Evolutionary conservation across 53 echinoderm and acorn worm species (phyloP).

Genomic region (Antedon mediterranea): DNA sequence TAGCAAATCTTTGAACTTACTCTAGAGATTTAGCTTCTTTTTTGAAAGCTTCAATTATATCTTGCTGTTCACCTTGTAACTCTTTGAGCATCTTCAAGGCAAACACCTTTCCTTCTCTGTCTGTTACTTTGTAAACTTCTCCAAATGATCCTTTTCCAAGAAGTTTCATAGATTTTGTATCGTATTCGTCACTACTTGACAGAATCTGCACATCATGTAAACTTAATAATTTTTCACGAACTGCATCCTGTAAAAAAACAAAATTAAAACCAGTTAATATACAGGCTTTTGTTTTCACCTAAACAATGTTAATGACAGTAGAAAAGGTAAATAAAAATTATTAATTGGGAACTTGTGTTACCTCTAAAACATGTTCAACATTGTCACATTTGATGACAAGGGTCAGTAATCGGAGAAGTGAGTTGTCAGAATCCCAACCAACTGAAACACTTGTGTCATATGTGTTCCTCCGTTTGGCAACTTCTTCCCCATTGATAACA

Average conservation of each 20-base stretch:
- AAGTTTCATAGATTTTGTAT: not conserved
- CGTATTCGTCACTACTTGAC: not conserved
- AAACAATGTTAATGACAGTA: too few relatives aligned
- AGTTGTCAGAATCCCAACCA: conserved; percentile 14
- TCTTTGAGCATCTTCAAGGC: conserved; percentile 20
- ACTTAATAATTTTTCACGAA: not conserved
- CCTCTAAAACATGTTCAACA: not conserved
- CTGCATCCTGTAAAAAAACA: not conserved
- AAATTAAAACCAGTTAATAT: not conserved
- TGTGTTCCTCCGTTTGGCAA: conserved; percentile 10
- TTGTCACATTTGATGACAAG: conserved; percentile 9
- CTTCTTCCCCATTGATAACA: conserved; percentile 19
- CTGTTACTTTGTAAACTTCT: conserved; percentile 19
- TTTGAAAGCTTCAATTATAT: conserved; percentile 8
- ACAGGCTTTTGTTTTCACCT: not conserved
- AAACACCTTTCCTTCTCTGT: conserved; percentile 4
- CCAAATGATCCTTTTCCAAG: conserved; percentile 17
- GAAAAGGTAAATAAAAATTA: too few relatives aligned
- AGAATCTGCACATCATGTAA: conserved; percentile 15
- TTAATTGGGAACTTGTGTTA: not conserved
- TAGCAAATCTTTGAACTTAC: too few relatives aligned
- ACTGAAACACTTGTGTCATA: conserved; percentile 5
- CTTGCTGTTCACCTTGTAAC: not conserved
- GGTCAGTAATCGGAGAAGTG: conserved; percentile 4
- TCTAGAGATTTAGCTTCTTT: conserved; percentile 6